Conservation (phyloP, 2,888 invertebrate species). For the Brachyptera putata region DNA sequence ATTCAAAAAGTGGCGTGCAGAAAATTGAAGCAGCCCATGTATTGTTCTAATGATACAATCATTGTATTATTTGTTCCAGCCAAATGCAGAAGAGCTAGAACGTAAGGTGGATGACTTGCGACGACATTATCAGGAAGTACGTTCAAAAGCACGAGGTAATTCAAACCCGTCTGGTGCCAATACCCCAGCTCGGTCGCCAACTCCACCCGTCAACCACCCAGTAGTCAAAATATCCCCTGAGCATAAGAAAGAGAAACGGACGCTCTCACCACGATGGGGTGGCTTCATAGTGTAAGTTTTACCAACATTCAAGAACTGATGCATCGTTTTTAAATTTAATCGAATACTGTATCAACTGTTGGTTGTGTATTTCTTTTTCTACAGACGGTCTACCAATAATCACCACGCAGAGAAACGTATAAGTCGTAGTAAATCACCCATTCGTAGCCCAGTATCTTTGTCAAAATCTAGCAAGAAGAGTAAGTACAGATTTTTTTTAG, state of each 20-base stretch:
- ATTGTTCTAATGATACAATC: no score
- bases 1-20: no score
- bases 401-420: constrained; percentile 39
- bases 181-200: constrained; percentile 66
- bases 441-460: constrained; percentile 43
- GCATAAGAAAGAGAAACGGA: constrained; percentile 5
- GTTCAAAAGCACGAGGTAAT: constrained; percentile 46
- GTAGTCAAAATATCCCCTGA: not conserved
- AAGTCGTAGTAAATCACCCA: constrained; percentile 46
- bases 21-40: no score
- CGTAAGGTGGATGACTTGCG: constrained; percentile 68
- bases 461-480: constrained; percentile 40
- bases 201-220: constrained; percentile 48
- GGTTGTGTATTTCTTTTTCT: not conserved
- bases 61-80: no score
- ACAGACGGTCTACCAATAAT: not conserved
- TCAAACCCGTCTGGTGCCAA: constrained; percentile 50
- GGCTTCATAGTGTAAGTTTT: constrained; percentile 1
- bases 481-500: no score
- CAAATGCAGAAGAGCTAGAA: constrained; percentile 68
- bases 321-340: no score
- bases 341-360: no score
- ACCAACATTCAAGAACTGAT: not conserved
- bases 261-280: constrained; percentile 9
- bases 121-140: constrained; percentile 64